phyloP scores from a whole-genome alignment of 1,140 invertebrate genomes.

The Drosophila obscura region DNA sequence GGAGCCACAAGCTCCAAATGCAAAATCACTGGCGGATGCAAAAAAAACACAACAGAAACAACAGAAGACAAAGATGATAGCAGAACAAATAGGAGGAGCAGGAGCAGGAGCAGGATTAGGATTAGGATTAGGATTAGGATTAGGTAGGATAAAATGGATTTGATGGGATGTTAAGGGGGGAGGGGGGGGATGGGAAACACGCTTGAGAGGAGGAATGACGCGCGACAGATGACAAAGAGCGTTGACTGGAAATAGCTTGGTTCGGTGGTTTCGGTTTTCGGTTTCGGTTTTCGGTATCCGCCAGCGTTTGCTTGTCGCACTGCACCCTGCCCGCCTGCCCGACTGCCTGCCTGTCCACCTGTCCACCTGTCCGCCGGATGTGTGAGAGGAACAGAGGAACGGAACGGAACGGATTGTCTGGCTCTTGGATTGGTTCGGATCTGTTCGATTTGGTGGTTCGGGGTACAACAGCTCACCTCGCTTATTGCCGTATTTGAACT shows the following conservation, averaged over 20 bases:
- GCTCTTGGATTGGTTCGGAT: constrained; percentile 21
- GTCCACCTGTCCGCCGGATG: constrained; percentile 5
- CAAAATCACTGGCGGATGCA: constrained; percentile 67
- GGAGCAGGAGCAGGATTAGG: background rate
- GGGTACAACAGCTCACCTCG: constrained; percentile 84
- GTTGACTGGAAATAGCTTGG: constrained; percentile 43
- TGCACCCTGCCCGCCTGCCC: constrained; percentile 3
- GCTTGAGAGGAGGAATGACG: constrained; percentile 10
- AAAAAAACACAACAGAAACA: constrained; percentile 45
- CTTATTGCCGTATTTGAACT: constrained; percentile 85
- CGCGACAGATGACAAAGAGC: constrained; percentile 27
- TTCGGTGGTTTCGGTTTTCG: constrained; percentile 48
- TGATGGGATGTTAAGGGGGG: background rate
- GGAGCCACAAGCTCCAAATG: constrained; percentile 9
- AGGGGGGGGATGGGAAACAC: background rate
- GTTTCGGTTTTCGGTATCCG: constrained; percentile 29
- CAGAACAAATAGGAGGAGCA: background rate
- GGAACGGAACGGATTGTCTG: background rate
- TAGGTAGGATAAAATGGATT: constrained; percentile 4
- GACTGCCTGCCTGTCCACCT: background rate
- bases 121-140: background rate
- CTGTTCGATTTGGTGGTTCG: constrained; percentile 20
- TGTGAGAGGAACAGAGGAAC: constrained; percentile 21
- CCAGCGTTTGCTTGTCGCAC: constrained; percentile 21
- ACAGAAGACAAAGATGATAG: constrained; percentile 6